A percentile compares a stretch with the other conserved stretches of the same genome.
Conservation (phyloP, 2,113 vertebrate genomes). For the Sprattus sprattus region DNA sequence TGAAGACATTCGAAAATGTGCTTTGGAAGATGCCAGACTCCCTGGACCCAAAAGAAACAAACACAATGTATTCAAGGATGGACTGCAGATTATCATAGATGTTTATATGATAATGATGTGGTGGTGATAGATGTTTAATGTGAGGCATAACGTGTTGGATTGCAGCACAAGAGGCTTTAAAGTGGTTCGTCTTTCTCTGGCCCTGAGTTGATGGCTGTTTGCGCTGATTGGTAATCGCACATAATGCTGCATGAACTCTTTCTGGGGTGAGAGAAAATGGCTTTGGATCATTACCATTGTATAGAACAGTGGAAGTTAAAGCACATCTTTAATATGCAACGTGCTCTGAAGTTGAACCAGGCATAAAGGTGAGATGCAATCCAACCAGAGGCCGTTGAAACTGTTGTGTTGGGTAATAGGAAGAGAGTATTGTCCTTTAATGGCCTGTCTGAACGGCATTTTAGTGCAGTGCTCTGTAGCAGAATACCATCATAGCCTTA, state of each 20-base stretch:
- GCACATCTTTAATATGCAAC: background rate
- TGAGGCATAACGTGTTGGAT: background rate
- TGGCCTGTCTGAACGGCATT: background rate
- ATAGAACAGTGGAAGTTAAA: background rate
- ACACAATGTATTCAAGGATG: conserved; percentile 26
- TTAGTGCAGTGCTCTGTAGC: background rate
- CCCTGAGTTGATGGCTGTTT: background rate
- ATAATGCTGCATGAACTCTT: background rate
- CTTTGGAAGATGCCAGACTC: conserved; percentile 24
- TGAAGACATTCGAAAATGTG: conserved; percentile 37
- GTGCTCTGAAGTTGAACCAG: background rate
- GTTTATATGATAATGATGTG: background rate
- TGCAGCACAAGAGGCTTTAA: background rate
- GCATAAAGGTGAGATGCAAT: background rate
- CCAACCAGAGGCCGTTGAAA: background rate
- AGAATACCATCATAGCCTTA: background rate
- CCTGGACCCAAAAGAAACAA: conserved; percentile 24
- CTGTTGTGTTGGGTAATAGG: no score
- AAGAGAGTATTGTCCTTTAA: background rate
- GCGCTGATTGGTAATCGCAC: conserved; percentile 8
- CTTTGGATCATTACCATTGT: background rate
- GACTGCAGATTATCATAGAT: background rate
- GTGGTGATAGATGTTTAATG: conserved; percentile 8
- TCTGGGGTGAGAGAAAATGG: conserved; percentile 3
- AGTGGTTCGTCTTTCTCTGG: background rate